Conservation (phyloP, 2,888 invertebrate species). For the Coronaproctus castanopsis region DNA sequence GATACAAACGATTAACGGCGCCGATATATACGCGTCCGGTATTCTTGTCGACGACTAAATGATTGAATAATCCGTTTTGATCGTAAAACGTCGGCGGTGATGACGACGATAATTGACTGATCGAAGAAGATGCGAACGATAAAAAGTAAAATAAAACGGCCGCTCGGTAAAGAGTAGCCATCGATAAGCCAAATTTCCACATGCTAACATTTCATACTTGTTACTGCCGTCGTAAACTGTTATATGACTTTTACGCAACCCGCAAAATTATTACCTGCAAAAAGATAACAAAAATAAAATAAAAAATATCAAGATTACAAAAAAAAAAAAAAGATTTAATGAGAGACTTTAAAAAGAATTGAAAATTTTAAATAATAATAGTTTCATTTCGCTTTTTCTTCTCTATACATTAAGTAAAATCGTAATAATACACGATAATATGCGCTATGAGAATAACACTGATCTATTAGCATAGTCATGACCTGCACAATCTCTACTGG, state of each 20-base stretch:
- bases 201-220: conserved; percentile 11
- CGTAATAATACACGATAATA: too few relatives aligned
- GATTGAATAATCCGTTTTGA: conserved; percentile 41
- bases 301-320: too few relatives aligned
- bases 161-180: conserved; percentile 8
- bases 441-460: too few relatives aligned
- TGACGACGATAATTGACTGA: neutral
- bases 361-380: too few relatives aligned
- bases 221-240: neutral
- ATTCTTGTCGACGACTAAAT: conserved; percentile 74
- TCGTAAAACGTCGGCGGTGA: conserved; percentile 10
- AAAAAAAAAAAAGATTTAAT: too few relatives aligned
- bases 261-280: too few relatives aligned
- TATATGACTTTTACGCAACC: neutral
- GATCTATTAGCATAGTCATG: too few relatives aligned
- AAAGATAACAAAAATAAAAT: too few relatives aligned
- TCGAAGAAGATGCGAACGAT: neutral
- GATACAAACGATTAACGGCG: conserved; percentile 78
- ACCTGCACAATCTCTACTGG: too few relatives aligned
- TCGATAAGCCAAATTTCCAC: conserved; percentile 1
- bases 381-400: too few relatives aligned
- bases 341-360: too few relatives aligned
- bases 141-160: conserved; percentile 3
- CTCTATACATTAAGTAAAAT: too few relatives aligned
- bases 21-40: conserved; percentile 78